Conservation (phyloP, 2,888 invertebrate genomes). For the Hecatera dysodea region DNA sequence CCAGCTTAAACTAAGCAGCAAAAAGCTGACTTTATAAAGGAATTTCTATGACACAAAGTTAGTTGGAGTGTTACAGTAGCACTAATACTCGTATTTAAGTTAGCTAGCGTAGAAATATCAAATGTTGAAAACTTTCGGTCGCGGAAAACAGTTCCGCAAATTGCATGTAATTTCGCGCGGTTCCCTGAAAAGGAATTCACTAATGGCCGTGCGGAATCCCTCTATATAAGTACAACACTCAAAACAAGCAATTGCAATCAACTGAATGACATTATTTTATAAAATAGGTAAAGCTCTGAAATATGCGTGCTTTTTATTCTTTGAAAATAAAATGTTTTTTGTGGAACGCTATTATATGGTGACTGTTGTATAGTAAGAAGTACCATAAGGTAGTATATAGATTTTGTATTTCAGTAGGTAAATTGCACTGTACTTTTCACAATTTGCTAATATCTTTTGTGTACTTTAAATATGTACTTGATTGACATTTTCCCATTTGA, state of each 20-base stretch:
- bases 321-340: conserved; percentile 7
- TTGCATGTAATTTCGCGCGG: conserved; percentile 82
- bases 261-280: conserved; percentile 57
- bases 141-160: conserved; percentile 80
- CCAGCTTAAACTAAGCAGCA: conserved; percentile 28
- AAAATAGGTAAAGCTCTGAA: conserved; percentile 39
- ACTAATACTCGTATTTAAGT: conserved; percentile 63
- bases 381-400: no score
- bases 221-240: conserved; percentile 72
- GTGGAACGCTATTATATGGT: neutral
- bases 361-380: neutral
- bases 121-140: conserved; percentile 79
- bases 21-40: conserved; percentile 42
- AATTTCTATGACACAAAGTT: conserved; percentile 50
- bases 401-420: no score
- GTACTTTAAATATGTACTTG: neutral
- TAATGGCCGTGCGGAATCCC: conserved; percentile 80
- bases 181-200: conserved; percentile 78
- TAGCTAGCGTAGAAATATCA: conserved; percentile 75
- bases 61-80: conserved; percentile 36
- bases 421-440: no score
- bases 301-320: conserved; percentile 19
- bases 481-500: no score
- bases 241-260: conserved; percentile 70
- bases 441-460: no score